Base-by-base conservation (phyloP, 2,888 invertebrate genomes). In the Metellina segmentata region DNA sequence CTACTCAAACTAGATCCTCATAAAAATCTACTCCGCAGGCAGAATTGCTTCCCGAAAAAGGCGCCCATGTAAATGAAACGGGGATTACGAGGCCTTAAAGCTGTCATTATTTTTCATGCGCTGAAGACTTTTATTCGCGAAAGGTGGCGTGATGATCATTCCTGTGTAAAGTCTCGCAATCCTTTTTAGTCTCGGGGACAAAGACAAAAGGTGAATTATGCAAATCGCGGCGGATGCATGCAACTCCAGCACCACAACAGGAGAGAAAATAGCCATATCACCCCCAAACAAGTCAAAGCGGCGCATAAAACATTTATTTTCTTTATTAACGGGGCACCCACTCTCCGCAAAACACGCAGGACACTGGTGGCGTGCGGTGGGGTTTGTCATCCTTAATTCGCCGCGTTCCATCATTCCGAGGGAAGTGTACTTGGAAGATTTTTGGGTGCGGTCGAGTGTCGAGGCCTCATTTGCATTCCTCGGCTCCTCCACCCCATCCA, bases 391-490 rank as follows among this genome's bases (percentile, higher is more conserved):
- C 71, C 81, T 70, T 87, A 86, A 86, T 86, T 78, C 86, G 20
- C 7, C 7, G 78, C 51, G 71, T 86, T 86, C 86, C 86, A 86
- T 86, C 77, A 86, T 86, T 86, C 52, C 34, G 6, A 52, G 71
- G 78, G 78, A 69, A 34, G 51, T 48, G 81, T 72, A 77, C 51
- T 78, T 74, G 71, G 71, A 86, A 79, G 49, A 51, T 16, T 87
- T 61, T 90, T 85, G 89, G 89, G 89, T 85, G 89, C 89, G 89
- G 89, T 90, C 89, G 53, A 19, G 72, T 71, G 81, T 72, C 51
- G 87, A 79, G 52, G 69, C 61, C 89, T 90, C 89, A 90, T 90
- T 90, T 83, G 78, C 89, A 90, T 61, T 82, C 79, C 74, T 52
- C 72, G 20, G 13, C 7, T 16, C 53, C 48, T 11, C 72, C 72